Percentiles rank a stretch among this genome's conserved stretches.
Evolutionary conservation across 1,140 invertebrate species (phyloP).

Genomic region (Pseudobourletiella spinata): DNA sequence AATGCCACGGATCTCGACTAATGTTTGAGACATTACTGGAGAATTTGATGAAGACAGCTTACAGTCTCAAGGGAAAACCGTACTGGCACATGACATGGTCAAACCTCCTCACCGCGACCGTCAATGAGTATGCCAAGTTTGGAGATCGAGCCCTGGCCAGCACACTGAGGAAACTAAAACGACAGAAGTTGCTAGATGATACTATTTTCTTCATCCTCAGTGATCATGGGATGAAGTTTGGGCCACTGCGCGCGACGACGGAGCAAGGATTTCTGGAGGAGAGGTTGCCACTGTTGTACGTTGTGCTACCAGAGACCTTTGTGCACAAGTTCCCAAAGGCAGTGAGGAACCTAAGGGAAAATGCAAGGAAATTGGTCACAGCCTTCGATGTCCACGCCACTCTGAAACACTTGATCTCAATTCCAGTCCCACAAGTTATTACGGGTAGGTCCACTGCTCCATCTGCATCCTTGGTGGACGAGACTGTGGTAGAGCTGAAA

Average conservation of each 20-base stretch:
- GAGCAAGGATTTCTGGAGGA: conserved; percentile 81
- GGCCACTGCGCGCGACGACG: conserved; percentile 59
- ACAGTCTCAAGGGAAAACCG: not conserved
- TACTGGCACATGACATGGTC: not conserved
- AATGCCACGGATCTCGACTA: not conserved
- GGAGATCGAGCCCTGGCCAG: not conserved
- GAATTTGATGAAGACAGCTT: not conserved
- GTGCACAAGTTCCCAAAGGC: conserved; percentile 52
- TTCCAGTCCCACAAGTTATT: conserved; percentile 32
- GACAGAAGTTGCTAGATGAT: conserved; percentile 39
- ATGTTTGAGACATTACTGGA: not conserved
- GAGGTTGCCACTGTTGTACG: conserved; percentile 72
- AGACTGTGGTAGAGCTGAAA: no score
- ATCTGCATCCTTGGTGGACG: no score
- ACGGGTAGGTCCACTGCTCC: no score
- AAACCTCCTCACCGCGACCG: not conserved
- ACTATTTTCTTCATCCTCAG: conserved; percentile 75
- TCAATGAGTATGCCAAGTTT: not conserved
- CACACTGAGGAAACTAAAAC: not conserved
- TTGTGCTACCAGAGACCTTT: conserved; percentile 66
- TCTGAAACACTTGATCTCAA: conserved; percentile 51
- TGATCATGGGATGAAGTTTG: conserved; percentile 86
- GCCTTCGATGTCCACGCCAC: conserved; percentile 75
- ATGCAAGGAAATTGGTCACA: conserved; percentile 64
- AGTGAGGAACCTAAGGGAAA: conserved; percentile 56